Evolutionary conservation across 2,113 vertebrate species (phyloP), one percentile per base, ranked within the genome.

Genomic region (Sylvietta virens): DNA sequence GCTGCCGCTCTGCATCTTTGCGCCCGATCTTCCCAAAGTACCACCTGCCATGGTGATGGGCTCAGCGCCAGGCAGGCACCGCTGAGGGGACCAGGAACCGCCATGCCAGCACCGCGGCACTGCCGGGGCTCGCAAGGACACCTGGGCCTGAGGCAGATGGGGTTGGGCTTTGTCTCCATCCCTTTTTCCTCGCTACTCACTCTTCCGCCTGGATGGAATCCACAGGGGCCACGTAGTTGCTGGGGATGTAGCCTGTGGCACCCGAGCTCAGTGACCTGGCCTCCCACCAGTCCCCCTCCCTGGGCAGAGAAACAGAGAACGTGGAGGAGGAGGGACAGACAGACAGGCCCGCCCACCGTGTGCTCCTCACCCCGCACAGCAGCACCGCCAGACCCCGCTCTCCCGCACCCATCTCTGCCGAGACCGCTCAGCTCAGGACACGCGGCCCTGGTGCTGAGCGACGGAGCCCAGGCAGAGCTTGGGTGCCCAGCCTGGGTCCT

Each of bases 231-330:
- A 99, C 99, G 4, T 99, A 99, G 97, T 99, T 99, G 97, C 99
- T 99, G 91, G 99, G 99, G 95, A 99, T 98, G 96, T 98, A 99
- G 73, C 99, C 99, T 0, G 98, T 98, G 26, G 96, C 88, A 47
- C 99, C 99, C 0, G 99, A 99, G 97, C 98, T 98, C 96, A 99
- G 96, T 7, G 99, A 99, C 33, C 99, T 98, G 39, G 99, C 99
- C 81, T 99, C 99, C 99, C 99, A 99, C 99, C 99, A 99, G 97
- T 99, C 99, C 14, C 98, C 98, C 96, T 99, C 99, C 27, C 99
- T 99, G 97, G 45, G 78, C 74, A 85, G 64, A 42, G 23, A 31
- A 48, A 27, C 7, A 27, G 31, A 39, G n/a, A 48, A 40, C 45
- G 60, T 81, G 40, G 11, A 64, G 44, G 27, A 69, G 45, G 23